Evolutionary conservation across 2,797 vertebrate genomes (phyloP).

Genomic region (Diplodus sargus): DNA sequence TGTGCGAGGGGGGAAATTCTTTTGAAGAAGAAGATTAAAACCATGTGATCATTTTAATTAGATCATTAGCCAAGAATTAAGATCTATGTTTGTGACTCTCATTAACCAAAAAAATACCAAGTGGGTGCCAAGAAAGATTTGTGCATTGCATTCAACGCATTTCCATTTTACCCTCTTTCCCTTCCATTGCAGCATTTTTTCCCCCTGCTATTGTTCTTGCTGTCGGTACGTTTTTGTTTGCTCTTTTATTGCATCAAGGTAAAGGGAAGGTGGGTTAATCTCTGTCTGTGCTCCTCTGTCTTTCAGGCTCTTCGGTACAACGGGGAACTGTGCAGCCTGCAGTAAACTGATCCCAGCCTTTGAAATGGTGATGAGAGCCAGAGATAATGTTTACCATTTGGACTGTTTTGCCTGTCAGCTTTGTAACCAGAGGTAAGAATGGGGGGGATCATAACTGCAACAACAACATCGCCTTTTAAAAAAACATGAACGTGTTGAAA

Average conservation of each 20-base stretch:
- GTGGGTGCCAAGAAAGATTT: slow-evolving; percentile 75
- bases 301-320: slow-evolving; percentile 98
- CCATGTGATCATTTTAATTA: slow-evolving; percentile 87
- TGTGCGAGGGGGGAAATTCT: slow-evolving; percentile 42
- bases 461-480: slow-evolving; percentile 51
- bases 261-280: slow-evolving; percentile 79
- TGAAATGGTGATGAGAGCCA: slow-evolving; percentile 99
- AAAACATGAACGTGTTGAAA: slow-evolving; percentile 60
- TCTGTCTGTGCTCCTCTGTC: slow-evolving; percentile 79
- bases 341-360: slow-evolving; percentile 99
- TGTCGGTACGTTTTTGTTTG: slow-evolving; percentile 65
- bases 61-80: slow-evolving; percentile 85
- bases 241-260: slow-evolving; percentile 71
- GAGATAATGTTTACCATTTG: slow-evolving; percentile 99
- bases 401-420: slow-evolving; percentile 99
- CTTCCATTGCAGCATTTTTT: slow-evolving; percentile 31
- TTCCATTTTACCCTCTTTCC: slow-evolving; percentile 39
- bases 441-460: slow-evolving; percentile 63
- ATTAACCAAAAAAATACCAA: slow-evolving; percentile 80
- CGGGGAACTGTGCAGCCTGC: slow-evolving; percentile 99
- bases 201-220: slow-evolving; percentile 29
- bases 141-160: slow-evolving; percentile 58
- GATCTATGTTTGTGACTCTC: slow-evolving; percentile 83
- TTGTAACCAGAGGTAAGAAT: slow-evolving; percentile 99
- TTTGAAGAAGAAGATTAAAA: slow-evolving; percentile 83